Evolutionary conservation across 2,888 invertebrate species (phyloP).

Genomic region (Hirudinaria manillensis): DNA sequence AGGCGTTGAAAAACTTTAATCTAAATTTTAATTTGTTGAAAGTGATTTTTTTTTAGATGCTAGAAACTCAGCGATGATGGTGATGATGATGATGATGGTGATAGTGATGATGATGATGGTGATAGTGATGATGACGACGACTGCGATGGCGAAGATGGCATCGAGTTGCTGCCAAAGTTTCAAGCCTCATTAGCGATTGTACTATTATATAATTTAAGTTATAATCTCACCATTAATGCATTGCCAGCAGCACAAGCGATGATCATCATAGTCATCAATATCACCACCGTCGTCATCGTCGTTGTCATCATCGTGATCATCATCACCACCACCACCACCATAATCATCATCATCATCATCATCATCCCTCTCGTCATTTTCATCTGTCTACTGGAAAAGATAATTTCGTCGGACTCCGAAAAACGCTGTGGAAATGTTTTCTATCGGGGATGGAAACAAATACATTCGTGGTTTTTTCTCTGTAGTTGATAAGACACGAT

Average conservation of each 20-base stretch:
- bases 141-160: constrained; percentile 10
- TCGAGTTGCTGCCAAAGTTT: too few species aligned
- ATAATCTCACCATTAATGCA: too few species aligned
- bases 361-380: not conserved
- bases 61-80: constrained; percentile 21
- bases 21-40: not conserved
- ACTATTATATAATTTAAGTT: too few species aligned
- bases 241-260: too few species aligned
- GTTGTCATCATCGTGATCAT: constrained; percentile 17
- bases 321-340: constrained; percentile 23
- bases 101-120: constrained; percentile 22
- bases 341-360: constrained; percentile 18
- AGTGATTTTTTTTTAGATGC: not conserved
- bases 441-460: too few species aligned
- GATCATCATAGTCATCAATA: not conserved
- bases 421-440: too few species aligned
- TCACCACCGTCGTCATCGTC: constrained; percentile 4
- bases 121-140: constrained; percentile 25
- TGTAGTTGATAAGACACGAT: too few species aligned
- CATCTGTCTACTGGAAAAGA: not conserved
- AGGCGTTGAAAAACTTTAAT: too few species aligned
- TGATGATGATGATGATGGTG: constrained; percentile 20
- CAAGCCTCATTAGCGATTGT: too few species aligned
- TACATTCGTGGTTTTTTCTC: too few species aligned
- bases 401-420: too few species aligned